Conservation (phyloP, 2,113 vertebrate genomes). For the Hepsetus odoe region DNA sequence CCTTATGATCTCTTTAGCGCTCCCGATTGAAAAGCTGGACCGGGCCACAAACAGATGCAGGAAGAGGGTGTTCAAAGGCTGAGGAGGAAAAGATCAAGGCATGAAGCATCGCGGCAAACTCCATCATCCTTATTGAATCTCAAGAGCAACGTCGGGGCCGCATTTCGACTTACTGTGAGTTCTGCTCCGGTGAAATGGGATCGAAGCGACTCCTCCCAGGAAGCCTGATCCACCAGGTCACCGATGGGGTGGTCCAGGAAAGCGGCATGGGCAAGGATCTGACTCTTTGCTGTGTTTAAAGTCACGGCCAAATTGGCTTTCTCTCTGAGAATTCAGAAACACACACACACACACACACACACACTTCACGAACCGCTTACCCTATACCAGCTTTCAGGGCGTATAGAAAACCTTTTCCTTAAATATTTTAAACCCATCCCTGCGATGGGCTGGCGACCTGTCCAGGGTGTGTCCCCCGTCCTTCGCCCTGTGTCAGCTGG, state of each 20-base stretch:
- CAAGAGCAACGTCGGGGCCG: background rate
- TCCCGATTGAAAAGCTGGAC: conserved; percentile 65
- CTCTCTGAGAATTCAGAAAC: conserved; percentile 77
- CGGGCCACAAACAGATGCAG: conserved; percentile 88
- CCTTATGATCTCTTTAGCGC: conserved; percentile 83
- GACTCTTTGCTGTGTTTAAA: conserved; percentile 74
- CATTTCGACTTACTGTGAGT: conserved; percentile 79
- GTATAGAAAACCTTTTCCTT: too few species aligned
- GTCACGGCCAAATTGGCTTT: conserved; percentile 89
- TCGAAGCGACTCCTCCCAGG: conserved; percentile 81
- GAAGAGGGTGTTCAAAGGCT: conserved; percentile 92
- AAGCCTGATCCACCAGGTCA: conserved; percentile 74
- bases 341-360: too few species aligned
- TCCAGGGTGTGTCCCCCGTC: too few species aligned
- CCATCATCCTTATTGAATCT: background rate
- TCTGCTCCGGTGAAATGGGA: conserved; percentile 66
- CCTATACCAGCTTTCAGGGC: too few species aligned
- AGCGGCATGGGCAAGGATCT: conserved; percentile 81
- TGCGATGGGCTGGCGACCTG: too few species aligned
- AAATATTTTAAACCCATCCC: too few species aligned
- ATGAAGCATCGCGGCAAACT: background rate
- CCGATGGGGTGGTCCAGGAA: conserved; percentile 87
- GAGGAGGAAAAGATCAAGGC: conserved; percentile 35
- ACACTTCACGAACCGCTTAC: too few species aligned
- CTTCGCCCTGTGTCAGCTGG: too few species aligned